These are phyloP conservation scores for Alfaro cultratus DNA, from an alignment of 2,797 vertebrate species.

Conservation along the genomic window DNA sequence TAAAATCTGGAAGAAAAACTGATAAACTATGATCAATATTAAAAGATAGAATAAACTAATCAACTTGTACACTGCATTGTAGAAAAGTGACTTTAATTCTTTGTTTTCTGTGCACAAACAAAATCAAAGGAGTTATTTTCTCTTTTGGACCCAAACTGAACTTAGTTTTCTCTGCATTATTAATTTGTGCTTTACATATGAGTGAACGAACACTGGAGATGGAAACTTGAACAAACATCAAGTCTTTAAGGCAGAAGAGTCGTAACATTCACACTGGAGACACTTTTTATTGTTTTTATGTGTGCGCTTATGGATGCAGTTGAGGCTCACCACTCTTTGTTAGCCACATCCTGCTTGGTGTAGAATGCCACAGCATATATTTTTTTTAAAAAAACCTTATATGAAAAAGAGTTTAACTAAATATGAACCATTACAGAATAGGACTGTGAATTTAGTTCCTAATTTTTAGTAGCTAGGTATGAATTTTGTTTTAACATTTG, in stretches of 20 bases:
- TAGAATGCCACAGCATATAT: background rate
- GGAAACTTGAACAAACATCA: background rate
- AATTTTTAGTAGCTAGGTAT: background rate
- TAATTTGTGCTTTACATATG: background rate
- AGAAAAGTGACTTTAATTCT: background rate
- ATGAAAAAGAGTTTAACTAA: background rate
- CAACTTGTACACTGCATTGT: background rate
- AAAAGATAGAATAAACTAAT: background rate
- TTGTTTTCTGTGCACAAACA: background rate
- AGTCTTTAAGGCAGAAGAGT: background rate
- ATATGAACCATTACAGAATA: background rate
- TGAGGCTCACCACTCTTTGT: background rate
- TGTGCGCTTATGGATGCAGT: background rate
- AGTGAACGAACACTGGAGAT: background rate
- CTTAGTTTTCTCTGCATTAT: background rate
- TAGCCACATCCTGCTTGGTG: background rate
- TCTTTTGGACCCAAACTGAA: background rate
- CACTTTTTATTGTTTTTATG: background rate
- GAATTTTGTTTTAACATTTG: background rate
- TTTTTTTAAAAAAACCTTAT: background rate
- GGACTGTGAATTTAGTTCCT: background rate
- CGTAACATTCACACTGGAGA: background rate
- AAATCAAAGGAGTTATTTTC: background rate
- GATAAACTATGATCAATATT: background rate
- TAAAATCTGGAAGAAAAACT: background rate